phyloP scores from a whole-genome alignment of 2,888 invertebrate species.

The Apamea epomidion region DNA sequence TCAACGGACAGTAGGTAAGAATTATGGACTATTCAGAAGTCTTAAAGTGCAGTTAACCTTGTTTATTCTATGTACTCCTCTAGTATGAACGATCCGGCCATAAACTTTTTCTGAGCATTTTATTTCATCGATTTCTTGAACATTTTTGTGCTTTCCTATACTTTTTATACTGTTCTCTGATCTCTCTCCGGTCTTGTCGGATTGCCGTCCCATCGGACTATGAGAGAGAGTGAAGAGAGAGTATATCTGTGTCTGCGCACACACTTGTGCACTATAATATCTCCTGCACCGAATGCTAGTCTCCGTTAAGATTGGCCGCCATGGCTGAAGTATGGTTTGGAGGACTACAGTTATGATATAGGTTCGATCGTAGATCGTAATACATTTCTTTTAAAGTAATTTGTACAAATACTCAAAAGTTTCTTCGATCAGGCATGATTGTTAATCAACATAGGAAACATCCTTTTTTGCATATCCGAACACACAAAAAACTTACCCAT shows the following conservation, averaged over 20 bases:
- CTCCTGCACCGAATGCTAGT: not conserved
- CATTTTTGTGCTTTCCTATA: not conserved
- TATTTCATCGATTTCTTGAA: not conserved
- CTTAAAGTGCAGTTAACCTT: slow-evolving; percentile 18
- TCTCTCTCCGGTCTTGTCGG: not conserved
- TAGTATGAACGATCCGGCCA: not conserved
- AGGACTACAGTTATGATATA: not conserved
- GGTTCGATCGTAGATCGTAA: not conserved
- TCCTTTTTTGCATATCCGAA: not conserved
- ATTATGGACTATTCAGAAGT: slow-evolving; percentile 13
- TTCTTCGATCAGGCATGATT: not conserved
- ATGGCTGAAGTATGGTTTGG: not conserved
- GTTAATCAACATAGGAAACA: not conserved
- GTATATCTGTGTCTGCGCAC: not conserved
- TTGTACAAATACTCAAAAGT: not conserved
- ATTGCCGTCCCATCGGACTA: not conserved
- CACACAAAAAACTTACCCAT: not conserved
- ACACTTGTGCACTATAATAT: not conserved
- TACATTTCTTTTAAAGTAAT: not conserved
- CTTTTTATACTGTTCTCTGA: too few relatives aligned
- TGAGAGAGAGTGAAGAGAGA: not conserved
- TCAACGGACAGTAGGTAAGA: not conserved
- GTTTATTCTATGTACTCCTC: too few relatives aligned
- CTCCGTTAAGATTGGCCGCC: not conserved
- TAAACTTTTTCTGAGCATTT: slow-evolving; percentile 11